phyloP scores from a whole-genome alignment of 1,140 invertebrate species.

The Berghia stephanieae region DNA sequence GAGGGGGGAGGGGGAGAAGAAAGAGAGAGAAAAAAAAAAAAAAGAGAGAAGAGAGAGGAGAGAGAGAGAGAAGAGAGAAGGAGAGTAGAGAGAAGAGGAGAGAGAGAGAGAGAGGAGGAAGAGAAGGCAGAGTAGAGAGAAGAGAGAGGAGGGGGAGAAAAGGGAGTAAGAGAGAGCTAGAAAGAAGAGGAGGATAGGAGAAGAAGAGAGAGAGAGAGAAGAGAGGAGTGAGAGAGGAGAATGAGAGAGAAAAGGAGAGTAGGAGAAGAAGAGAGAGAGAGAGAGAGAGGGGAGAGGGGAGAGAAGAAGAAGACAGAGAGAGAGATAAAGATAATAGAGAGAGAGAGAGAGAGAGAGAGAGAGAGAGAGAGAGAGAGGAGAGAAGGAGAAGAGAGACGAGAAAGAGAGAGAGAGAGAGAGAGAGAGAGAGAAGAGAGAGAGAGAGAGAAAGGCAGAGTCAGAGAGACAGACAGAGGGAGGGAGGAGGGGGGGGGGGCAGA shows the following conservation, averaged over 20 bases:
- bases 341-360: slow-evolving; percentile 19
- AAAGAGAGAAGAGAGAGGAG: too few species aligned
- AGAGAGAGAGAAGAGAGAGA: slow-evolving; percentile 16
- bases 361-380: background rate
- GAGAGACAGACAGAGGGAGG: too few species aligned
- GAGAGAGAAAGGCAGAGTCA: slow-evolving; percentile 5
- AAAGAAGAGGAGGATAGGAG: background rate
- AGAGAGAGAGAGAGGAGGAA: slow-evolving; percentile 19
- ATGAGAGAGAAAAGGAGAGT: background rate
- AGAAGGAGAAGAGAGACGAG: background rate
- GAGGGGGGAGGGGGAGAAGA: too few species aligned
- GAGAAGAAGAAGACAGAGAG: background rate
- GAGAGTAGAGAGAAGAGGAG: background rate
- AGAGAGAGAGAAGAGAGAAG: too few species aligned
- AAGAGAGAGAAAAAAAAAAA: too few species aligned
- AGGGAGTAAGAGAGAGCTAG: background rate
- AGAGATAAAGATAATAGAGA: too few species aligned
- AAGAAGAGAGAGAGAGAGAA: background rate
- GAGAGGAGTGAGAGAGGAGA: background rate
- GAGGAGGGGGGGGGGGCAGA: too few species aligned
- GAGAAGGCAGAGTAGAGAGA: too few species aligned
- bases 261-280: background rate
- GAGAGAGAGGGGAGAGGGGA: slow-evolving; percentile 4
- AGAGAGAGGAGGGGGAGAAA: background rate
- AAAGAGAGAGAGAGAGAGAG: slow-evolving; percentile 18